Evolutionary conservation across 1,140 invertebrate genomes (phyloP).

Genomic region (Portunus trituberculatus): DNA sequence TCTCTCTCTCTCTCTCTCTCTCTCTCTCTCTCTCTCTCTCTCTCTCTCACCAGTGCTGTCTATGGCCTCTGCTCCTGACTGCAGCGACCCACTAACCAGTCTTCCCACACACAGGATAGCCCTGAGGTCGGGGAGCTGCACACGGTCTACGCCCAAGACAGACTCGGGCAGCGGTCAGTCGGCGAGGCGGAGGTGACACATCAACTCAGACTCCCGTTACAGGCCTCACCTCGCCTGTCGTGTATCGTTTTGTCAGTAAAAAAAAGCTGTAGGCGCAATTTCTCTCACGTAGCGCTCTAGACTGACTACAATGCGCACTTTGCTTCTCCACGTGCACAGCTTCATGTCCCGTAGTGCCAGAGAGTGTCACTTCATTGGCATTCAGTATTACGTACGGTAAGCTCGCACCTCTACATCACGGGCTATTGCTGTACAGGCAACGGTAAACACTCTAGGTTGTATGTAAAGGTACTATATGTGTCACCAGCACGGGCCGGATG

Average conservation of each 20-base stretch:
- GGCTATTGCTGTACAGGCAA: too few relatives aligned
- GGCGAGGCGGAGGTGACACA: neutral
- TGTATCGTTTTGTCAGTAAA: neutral
- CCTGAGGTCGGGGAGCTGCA: neutral
- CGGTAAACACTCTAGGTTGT: too few relatives aligned
- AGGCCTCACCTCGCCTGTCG: neutral
- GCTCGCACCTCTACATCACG: too few relatives aligned
- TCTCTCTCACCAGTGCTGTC: neutral
- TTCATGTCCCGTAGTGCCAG: too few relatives aligned
- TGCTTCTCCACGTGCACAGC: too few relatives aligned
- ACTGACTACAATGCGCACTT: too few relatives aligned
- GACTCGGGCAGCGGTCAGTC: neutral
- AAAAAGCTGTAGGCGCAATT: neutral
- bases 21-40: neutral
- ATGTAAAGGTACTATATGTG: too few relatives aligned
- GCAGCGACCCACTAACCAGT: neutral
- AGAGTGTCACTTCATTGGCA: too few relatives aligned
- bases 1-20: neutral
- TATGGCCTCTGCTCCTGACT: neutral
- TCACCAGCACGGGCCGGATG: too few relatives aligned
- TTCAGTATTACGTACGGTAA: too few relatives aligned
- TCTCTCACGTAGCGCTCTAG: neutral
- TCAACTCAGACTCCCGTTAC: neutral
- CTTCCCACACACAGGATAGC: neutral
- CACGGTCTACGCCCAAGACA: neutral